Evolutionary conservation across 2,113 vertebrate genomes (phyloP).

Genomic region (Trichomycterus rosablanca): DNA sequence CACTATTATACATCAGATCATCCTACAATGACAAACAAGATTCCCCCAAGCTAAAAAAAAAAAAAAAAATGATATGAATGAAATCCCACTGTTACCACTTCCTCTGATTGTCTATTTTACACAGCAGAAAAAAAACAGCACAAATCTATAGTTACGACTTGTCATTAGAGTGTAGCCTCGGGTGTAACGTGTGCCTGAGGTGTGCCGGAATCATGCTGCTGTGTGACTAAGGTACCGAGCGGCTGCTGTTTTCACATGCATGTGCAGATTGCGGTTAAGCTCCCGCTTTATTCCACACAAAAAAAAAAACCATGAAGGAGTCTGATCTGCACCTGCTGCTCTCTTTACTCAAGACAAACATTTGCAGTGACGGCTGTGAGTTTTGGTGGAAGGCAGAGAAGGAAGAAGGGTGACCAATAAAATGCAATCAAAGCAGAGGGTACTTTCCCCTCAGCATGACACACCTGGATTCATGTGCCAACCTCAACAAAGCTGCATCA

Average conservation of each 20-base stretch:
- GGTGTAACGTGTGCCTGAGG: constrained; percentile 50
- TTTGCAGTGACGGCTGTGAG: constrained; percentile 28
- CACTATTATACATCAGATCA: no score
- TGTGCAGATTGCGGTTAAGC: constrained; percentile 46
- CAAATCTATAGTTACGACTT: neutral
- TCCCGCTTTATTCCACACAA: constrained; percentile 24
- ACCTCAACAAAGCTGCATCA: no score
- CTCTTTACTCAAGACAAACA: constrained; percentile 54
- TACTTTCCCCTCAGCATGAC: constrained; percentile 17
- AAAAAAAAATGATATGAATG: no score
- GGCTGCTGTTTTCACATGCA: constrained; percentile 43
- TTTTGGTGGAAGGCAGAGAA: constrained; percentile 13
- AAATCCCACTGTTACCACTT: no score
- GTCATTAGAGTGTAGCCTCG: constrained; percentile 23
- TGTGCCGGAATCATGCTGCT: constrained; percentile 50
- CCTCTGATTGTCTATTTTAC: no score
- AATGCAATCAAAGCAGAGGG: constrained; percentile 4
- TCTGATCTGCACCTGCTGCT: constrained; percentile 56
- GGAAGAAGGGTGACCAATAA: constrained; percentile 21
- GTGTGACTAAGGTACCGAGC: constrained; percentile 32
- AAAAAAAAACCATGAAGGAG: constrained; percentile 41
- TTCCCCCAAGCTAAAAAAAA: no score
- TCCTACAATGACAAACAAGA: no score
- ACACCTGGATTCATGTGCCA: constrained; percentile 38
- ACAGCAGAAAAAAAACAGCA: no score